Percentiles rank a stretch among this genome's conserved stretches.
Conservation (phyloP, 2,113 vertebrate species). For the Ovis canadensis region DNA sequence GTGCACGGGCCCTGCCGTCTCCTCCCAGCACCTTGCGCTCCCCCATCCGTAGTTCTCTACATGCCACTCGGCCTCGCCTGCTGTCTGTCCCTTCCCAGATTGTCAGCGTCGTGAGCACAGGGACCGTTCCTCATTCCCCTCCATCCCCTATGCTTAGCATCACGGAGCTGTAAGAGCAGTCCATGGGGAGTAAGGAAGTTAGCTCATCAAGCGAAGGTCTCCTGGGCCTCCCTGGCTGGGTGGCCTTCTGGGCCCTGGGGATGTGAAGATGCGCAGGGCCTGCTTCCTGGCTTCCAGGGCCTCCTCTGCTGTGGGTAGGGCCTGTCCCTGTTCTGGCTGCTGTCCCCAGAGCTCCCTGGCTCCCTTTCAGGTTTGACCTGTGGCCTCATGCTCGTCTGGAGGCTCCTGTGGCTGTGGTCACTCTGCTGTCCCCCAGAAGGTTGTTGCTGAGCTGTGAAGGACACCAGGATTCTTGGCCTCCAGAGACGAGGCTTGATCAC, state of each 20-base stretch:
- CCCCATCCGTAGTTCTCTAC: not conserved
- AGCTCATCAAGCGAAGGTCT: not conserved
- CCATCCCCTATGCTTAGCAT: not conserved
- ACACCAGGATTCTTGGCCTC: not conserved
- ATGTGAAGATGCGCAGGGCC: fast-evolving
- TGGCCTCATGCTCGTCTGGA: not conserved
- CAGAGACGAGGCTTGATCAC: not conserved
- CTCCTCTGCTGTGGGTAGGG: not conserved
- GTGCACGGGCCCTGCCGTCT: fast-evolving
- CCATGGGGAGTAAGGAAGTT: fast-evolving
- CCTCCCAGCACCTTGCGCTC: not conserved
- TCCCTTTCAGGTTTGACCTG: not conserved
- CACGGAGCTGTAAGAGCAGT: fast-evolving
- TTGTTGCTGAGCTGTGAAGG: not conserved
- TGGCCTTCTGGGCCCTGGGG: fast-evolving
- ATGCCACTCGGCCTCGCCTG: fast-evolving
- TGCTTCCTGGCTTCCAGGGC: not conserved
- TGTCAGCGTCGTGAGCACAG: not conserved
- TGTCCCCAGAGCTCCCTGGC: not conserved
- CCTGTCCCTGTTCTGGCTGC: not conserved
- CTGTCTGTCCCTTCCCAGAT: no score
- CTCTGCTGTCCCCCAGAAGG: not conserved
- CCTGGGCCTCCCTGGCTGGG: no score
- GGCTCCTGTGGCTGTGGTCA: not conserved
- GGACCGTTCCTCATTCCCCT: not conserved